Percentiles rank a stretch among this genome's conserved stretches.
These are phyloP conservation scores for Geodia barretti DNA, from an alignment of 37 sponge, comb jelly and placozoan genomes.

Conservation along the genomic window DNA sequence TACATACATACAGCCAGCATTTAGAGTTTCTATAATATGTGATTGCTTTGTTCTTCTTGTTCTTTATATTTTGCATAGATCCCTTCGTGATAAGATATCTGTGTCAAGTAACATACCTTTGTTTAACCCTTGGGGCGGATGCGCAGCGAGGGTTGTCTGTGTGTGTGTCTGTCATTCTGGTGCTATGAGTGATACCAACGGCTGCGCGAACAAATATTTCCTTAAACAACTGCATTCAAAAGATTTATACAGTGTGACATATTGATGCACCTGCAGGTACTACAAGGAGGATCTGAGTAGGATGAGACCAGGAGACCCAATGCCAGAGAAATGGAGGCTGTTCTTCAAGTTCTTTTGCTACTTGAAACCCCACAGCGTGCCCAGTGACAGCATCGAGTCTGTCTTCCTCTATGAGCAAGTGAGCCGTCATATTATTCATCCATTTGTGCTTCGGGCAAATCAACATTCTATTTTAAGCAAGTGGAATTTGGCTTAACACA, in stretches of 20 bases:
- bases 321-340: slow-evolving; percentile 61
- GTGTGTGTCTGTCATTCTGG: too few species aligned
- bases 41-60: too few species aligned
- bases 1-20: not conserved
- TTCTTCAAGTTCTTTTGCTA: slow-evolving; percentile 92
- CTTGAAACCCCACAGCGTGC: slow-evolving; percentile 60
- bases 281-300: not conserved
- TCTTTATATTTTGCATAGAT: not conserved
- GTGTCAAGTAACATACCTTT: not conserved
- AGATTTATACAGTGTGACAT: not conserved
- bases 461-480: too few species aligned
- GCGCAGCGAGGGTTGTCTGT: too few species aligned
- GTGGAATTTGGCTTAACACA: too few species aligned
- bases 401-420: slow-evolving; percentile 92
- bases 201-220: too few species aligned
- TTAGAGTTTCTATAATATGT: not conserved
- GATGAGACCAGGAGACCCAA: not conserved
- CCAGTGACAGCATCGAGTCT: slow-evolving; percentile 76
- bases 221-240: too few species aligned
- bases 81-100: not conserved
- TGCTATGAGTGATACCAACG: too few species aligned
- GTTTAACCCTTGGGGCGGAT: too few species aligned
- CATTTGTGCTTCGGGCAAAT: not conserved
- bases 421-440: not conserved
- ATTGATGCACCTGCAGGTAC: not conserved